Conservation (phyloP, 92 coral and sea anemone species). For the Epizoanthus scotinus region DNA sequence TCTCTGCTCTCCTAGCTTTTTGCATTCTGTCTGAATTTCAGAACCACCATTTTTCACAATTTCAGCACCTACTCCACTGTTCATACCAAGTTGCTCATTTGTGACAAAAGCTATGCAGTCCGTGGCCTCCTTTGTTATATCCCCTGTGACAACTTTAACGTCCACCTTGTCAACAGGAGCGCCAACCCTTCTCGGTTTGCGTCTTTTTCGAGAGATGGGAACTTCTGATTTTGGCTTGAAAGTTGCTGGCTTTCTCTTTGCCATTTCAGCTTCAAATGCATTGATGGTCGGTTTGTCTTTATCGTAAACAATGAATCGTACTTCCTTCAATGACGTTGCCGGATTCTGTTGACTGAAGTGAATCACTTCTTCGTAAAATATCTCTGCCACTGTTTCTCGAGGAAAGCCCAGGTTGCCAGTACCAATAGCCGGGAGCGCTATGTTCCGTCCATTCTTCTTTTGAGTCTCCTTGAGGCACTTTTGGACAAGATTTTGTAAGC, state of each 20-base stretch:
- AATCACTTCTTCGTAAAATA: constrained; percentile 63
- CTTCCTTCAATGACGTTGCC: constrained; percentile 47
- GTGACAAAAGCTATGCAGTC: constrained; percentile 67
- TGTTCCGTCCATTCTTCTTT: constrained; percentile 47
- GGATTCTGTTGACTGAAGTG: constrained; percentile 57
- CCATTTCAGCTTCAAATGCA: constrained; percentile 49
- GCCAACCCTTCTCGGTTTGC: not conserved
- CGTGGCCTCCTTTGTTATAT: constrained; percentile 67
- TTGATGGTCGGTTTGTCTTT: constrained; percentile 52
- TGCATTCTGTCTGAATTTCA: constrained; percentile 55
- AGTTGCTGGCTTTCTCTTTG: not conserved
- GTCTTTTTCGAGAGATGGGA: not conserved
- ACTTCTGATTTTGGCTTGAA: not conserved
- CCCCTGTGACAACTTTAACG: constrained; percentile 62
- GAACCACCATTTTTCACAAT: constrained; percentile 61
- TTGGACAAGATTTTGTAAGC: constrained; percentile 10
- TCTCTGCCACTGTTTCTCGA: constrained; percentile 55
- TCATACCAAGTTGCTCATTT: constrained; percentile 28
- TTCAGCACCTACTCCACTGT: constrained; percentile 59
- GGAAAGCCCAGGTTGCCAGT: constrained; percentile 43
- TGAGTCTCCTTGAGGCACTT: constrained; percentile 61
- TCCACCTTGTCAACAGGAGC: not conserved
- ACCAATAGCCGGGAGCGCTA: constrained; percentile 84
- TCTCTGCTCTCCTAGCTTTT: not conserved
- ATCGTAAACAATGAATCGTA: constrained; percentile 68